Evolutionary conservation across 2,888 invertebrate species (phyloP).

Genomic region (Omphaloscelis lunosa): DNA sequence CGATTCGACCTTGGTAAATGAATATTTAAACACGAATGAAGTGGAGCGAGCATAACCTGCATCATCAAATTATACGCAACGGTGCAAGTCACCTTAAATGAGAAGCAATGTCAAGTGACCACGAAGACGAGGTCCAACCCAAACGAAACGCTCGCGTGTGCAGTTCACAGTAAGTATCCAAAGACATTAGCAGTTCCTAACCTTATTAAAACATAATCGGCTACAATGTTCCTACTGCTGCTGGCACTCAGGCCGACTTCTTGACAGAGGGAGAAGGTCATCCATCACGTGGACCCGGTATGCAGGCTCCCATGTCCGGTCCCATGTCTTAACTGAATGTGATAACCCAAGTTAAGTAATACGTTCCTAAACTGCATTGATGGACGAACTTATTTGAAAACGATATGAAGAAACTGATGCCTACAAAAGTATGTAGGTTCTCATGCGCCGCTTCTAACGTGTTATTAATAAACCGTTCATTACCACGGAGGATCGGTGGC

Average conservation of each 20-base stretch:
- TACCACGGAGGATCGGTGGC: conserved; percentile 7
- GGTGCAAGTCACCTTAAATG: conserved; percentile 40
- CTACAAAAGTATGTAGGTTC: conserved; percentile 7
- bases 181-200: not conserved
- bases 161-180: not conserved
- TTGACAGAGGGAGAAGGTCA: too few species aligned
- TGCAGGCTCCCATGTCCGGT: not conserved
- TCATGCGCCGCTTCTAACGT: conserved; percentile 16
- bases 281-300: not conserved
- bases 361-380: not conserved
- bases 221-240: too few species aligned
- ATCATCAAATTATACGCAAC: conserved; percentile 27
- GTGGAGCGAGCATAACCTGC: conserved; percentile 24
- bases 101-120: conserved; percentile 15
- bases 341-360: not conserved
- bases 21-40: conserved; percentile 44
- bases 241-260: too few species aligned
- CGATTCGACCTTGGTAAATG: conserved; percentile 51
- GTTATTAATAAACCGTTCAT: conserved; percentile 25
- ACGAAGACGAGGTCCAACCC: not conserved
- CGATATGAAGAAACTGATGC: not conserved
- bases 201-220: not conserved
- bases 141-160: not conserved
- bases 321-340: not conserved
- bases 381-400: not conserved